A percentile compares a stretch with the other conserved stretches of the same genome.
phyloP scores from a whole-genome alignment of 37 sponge, comb jelly and placozoan genomes.

The Diacarnus erythraeanus region DNA sequence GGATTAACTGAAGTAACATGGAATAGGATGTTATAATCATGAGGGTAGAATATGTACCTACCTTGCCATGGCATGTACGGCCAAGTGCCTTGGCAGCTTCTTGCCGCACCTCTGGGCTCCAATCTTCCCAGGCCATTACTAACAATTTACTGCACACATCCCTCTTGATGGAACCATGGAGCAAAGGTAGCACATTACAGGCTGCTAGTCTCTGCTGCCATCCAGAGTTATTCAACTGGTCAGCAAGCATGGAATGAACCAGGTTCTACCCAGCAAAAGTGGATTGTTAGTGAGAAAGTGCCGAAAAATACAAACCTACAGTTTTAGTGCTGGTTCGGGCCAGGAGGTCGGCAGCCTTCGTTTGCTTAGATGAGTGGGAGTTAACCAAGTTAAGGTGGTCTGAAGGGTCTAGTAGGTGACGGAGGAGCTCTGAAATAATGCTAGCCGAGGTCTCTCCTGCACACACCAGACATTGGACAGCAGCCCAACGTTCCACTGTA shows the following conservation, averaged over 20 bases:
- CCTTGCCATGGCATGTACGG: slow-evolving; percentile 79
- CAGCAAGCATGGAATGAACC: slow-evolving; percentile 68
- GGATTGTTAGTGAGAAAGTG: not conserved
- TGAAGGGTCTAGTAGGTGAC: slow-evolving; percentile 6
- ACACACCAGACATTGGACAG: slow-evolving; percentile 68
- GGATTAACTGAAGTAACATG: slow-evolving; percentile 60
- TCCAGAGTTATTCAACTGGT: slow-evolving; percentile 73
- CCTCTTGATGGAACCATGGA: slow-evolving; percentile 63
- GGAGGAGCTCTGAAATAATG: slow-evolving; percentile 11
- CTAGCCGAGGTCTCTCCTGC: slow-evolving; percentile 22
- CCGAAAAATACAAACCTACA: slow-evolving; percentile 11
- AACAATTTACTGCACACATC: slow-evolving; percentile 73
- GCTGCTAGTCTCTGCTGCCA: slow-evolving; percentile 76
- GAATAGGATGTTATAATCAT: not conserved
- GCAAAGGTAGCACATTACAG: slow-evolving; percentile 47
- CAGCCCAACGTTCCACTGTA: slow-evolving; percentile 66
- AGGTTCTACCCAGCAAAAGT: slow-evolving; percentile 42
- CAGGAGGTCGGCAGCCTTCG: slow-evolving; percentile 46
- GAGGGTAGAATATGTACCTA: slow-evolving; percentile 1
- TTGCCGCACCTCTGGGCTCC: slow-evolving; percentile 73
- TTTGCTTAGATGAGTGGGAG: slow-evolving; percentile 1
- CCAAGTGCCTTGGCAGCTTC: slow-evolving; percentile 88
- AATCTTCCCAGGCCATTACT: slow-evolving; percentile 81
- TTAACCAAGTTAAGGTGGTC: too few relatives aligned
- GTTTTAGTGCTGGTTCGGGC: slow-evolving; percentile 43